Conservation (phyloP, 2,113 vertebrate species). For the Callospermophilus lateralis region DNA sequence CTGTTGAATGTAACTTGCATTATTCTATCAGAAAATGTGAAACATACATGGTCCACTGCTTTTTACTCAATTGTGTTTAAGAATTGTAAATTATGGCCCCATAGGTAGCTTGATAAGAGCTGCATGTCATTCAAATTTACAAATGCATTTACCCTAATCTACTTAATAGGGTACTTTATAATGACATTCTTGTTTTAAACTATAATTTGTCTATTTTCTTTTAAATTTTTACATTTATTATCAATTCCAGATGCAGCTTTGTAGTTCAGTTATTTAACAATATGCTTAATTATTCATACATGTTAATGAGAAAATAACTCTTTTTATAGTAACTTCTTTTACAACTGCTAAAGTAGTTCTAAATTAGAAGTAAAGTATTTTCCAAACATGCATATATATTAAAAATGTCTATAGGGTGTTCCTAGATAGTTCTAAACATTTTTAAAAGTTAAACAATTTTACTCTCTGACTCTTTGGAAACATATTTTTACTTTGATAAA, state of each 20-base stretch:
- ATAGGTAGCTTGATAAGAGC: conserved; percentile 56
- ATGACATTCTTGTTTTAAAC: conserved; percentile 65
- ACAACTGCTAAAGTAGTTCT: conserved; percentile 13
- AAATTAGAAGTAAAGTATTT: conserved; percentile 57
- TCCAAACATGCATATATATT: not conserved
- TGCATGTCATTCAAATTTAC: conserved; percentile 61
- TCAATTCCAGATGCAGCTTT: conserved; percentile 60
- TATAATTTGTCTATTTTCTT: conserved; percentile 68
- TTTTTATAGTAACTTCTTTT: not conserved
- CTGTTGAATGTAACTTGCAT: not conserved
- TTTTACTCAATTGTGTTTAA: conserved; percentile 69
- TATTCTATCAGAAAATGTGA: conserved; percentile 63
- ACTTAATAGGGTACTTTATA: conserved; percentile 59
- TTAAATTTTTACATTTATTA: conserved; percentile 52
- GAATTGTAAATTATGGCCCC: conserved; percentile 6
- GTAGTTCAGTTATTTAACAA: conserved; percentile 73
- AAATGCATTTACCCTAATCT: conserved; percentile 51
- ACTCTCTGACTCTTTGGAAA: conserved; percentile 22
- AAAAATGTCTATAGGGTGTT: not conserved
- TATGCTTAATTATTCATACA: conserved; percentile 60
- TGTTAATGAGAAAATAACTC: conserved; percentile 47
- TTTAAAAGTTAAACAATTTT: not conserved
- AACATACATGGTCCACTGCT: not conserved
- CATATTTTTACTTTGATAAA: conserved; percentile 37
- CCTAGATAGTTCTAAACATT: conserved; percentile 47